Percentiles rank a stretch among this genome's conserved stretches.
These are phyloP conservation scores for Periparus ater DNA, from an alignment of 2,797 vertebrate genomes.

Conservation along the genomic window DNA sequence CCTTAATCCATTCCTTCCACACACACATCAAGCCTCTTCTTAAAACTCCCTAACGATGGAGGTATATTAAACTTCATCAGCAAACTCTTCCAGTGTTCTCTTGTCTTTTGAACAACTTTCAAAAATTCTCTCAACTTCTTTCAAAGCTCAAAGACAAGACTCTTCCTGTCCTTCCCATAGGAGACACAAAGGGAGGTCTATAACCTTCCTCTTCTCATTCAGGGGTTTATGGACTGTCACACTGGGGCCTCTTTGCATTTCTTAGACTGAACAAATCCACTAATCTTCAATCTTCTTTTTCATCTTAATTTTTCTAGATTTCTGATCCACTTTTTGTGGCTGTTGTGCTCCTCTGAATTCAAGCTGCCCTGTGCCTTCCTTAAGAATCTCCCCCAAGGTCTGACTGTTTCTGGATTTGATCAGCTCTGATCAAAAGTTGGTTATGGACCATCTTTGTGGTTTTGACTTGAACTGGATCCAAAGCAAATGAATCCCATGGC, in stretches of 20 bases:
- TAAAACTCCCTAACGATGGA: not conserved
- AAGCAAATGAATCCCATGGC: not conserved
- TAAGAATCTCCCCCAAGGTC: not conserved
- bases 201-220: not conserved
- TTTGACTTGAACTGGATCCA: not conserved
- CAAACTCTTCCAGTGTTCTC: not conserved
- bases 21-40: not conserved
- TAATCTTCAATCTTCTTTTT: not conserved
- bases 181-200: not conserved
- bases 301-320: not conserved
- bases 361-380: not conserved
- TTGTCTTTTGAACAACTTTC: not conserved
- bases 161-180: not conserved
- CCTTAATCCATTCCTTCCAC: not conserved
- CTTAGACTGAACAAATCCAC: not conserved
- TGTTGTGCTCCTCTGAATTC: not conserved
- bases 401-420: constrained; percentile 4
- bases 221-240: not conserved
- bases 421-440: constrained; percentile 17
- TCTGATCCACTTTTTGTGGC: not conserved
- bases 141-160: not conserved
- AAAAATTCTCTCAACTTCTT: not conserved
- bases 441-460: not conserved
- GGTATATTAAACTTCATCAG: not conserved
- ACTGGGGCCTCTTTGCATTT: not conserved